These are phyloP conservation scores for Tauraco erythrolophus DNA, from an alignment of 2,113 vertebrate genomes.

Conservation along the genomic window DNA sequence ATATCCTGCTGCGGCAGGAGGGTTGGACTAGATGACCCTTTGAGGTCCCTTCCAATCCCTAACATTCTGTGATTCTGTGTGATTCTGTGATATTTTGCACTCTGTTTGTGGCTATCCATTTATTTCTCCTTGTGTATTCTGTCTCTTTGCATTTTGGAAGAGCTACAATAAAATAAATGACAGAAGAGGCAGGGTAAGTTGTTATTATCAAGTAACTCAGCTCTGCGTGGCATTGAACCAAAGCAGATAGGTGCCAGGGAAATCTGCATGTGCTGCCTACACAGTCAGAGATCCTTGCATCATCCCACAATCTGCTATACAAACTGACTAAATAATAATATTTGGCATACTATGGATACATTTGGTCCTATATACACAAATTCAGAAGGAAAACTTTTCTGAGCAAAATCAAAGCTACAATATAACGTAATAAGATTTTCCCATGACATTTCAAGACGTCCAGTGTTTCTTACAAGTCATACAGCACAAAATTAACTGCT, in stretches of 20 bases:
- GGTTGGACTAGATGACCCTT: no score
- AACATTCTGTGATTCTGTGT: no score
- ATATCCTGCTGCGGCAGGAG: no score
- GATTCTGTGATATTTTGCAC: no score
- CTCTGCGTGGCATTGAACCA: fast-evolving
- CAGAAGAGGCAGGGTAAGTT: not conserved
- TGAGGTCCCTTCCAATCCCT: no score
- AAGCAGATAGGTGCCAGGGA: not conserved
- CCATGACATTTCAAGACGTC: not conserved
- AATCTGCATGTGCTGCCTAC: not conserved
- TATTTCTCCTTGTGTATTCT: not conserved
- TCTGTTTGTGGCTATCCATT: not conserved
- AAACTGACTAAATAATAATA: not conserved
- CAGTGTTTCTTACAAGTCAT: not conserved
- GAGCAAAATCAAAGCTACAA: not conserved
- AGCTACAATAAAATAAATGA: not conserved
- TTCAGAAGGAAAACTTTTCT: not conserved
- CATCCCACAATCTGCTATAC: fast-evolving
- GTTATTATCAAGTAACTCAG: not conserved
- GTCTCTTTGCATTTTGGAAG: not conserved
- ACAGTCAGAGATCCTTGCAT: not conserved
- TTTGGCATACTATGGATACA: not conserved
- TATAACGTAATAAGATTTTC: not conserved
- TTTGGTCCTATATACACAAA: not conserved
- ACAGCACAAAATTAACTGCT: not conserved